Base-by-base conservation (phyloP, 2,888 invertebrate species). In the Ernsta delagoae region DNA sequence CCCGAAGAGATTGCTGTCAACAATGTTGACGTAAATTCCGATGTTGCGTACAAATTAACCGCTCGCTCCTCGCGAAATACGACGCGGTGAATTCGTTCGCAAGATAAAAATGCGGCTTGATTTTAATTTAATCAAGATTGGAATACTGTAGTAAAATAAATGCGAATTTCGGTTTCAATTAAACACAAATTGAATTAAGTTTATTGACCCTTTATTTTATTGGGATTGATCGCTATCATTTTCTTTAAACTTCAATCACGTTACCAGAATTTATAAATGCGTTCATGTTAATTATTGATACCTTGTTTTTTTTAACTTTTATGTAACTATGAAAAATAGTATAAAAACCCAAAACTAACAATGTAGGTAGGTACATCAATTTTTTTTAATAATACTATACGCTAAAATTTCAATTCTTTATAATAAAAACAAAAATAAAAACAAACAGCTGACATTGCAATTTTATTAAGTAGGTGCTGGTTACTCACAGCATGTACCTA, bases 1-100 rank as follows among this genome's bases (percentile, higher is more conserved):
- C 57, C 62, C 56, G 48, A 43, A 59, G 63, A 67, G 62, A 68
- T 68, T 68, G 68, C 56, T 57, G 61, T 68, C 61, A 57, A 57
- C 61, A 62, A 62, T 48, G 57, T 54, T 56, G 67, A 67, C 54
- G 62, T 48, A 57, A 62, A 68, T 68, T 68, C 62, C 62, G 50
- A 57, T 59, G 68, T 62, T 62, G 68, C 56, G 34, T 45, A 68
- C 57, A 39, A 53, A 67, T 61, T 53, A 56, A 36, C 24, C n/a
- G n/a, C n/a, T n/a, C 45, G 45, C 12, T 68, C 54, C 39, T 68
- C 54, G 56, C 48, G 39, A 39, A 56, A 60, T 31, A n/a, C 53
- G 50, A 59, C 36, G 50, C 24, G 31, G 41, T 66, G 48, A 50
- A 66, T 66, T 59, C 39, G 12, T 59, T 12, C 41, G 39, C 59